Evolutionary conservation across 64 coral and sea anemone genomes (phyloP), one percentile per base, ranked within the genome.

Genomic region (Catalaphyllia jardinei): DNA sequence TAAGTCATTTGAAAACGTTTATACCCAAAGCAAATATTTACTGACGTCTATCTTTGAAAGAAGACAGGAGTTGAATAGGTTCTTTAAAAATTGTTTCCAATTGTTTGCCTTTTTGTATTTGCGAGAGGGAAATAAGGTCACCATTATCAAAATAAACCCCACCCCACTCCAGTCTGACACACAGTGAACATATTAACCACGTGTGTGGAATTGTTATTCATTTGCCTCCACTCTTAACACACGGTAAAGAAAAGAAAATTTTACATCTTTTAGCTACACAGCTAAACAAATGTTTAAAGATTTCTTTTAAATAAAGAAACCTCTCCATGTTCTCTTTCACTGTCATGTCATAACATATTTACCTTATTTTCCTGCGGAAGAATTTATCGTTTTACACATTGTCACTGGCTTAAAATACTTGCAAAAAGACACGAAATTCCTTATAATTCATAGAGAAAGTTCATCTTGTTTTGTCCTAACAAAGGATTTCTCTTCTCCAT

Each of bases 21-120:
- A 33, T 65, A 46, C 31, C 30, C 20, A 65, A 35, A 65, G 28
- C 79, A 83, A 83, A 83, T 83, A 83, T 83, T 83, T 83, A 29
- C 31, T 42, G 19, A 42, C 35, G 59, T 65, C 19, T 31, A 64
- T 18, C 64, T 83, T 83, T 65, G 79, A 39, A 31, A 42, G 13
- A 24, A 64, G 39, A 83, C 59, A 83, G 10, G 22, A 62, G 8
- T 65, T 22, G 59, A 83, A 65, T 83, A 64, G 20, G 29, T n/a
- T 83, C 55, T 42, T 64, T 11, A 35, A 39, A 83, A 83, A 31
- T 14, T 83, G 60, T 83, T 83, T 65, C 60, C 31, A 22, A 60
- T 65, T 31, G 19, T 18, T 33, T 35, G 30, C 22, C 60, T 35
- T 82, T 63, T 20, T 16, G 61, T 83, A 12, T 64, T 22, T 69